These are phyloP conservation scores for Tipula vernalis DNA, from an alignment of 2,888 invertebrate species.

Conservation along the genomic window DNA sequence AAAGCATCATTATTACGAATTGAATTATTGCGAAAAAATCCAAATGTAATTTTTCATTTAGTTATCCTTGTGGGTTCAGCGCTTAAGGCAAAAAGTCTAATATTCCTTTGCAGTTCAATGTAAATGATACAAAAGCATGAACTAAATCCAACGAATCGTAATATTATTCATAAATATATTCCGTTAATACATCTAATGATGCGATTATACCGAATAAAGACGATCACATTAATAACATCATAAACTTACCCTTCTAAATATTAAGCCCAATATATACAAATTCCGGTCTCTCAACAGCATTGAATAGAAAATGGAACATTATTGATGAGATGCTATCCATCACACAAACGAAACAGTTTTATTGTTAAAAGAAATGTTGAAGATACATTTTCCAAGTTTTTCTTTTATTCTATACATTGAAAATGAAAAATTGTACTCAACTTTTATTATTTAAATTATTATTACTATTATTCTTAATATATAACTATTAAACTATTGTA, in stretches of 20 bases:
- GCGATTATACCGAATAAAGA: not conserved
- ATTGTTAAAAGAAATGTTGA: not conserved
- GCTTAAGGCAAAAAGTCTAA: no score
- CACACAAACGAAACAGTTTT: not conserved
- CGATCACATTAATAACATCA: not conserved
- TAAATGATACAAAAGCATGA: no score
- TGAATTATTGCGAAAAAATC: no score
- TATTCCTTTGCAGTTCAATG: no score
- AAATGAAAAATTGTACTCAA: not conserved
- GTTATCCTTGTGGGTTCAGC: no score
- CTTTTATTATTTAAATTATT: not conserved
- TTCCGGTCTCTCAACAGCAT: not conserved
- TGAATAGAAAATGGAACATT: not conserved
- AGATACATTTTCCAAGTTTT: not conserved
- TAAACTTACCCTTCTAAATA: not conserved
- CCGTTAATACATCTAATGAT: not conserved
- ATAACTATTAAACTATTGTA: not conserved
- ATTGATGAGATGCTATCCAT: not conserved
- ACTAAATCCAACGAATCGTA: not conserved
- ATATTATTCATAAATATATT: not conserved
- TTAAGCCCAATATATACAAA: not conserved
- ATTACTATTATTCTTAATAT: conserved; percentile 4
- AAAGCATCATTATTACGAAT: no score
- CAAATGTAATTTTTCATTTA: no score
- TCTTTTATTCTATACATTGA: not conserved